These are phyloP conservation scores for Ctenochaetus hawaiiensis DNA, from an alignment of 2,797 vertebrate species.

Conservation along the genomic window DNA sequence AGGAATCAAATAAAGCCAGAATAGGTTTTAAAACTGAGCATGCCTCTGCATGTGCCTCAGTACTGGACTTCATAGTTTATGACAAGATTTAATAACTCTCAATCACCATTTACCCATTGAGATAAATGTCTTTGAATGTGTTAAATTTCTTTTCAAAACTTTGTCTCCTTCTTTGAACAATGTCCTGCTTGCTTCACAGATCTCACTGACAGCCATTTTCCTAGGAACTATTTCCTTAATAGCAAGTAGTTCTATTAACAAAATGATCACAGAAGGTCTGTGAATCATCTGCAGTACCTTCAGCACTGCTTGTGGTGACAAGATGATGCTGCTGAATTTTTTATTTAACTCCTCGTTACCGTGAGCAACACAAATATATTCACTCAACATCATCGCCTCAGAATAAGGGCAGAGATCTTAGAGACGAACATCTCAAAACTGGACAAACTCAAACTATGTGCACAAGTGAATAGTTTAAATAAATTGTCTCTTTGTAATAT, in stretches of 20 bases:
- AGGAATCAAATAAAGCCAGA: background rate
- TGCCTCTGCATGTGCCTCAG: background rate
- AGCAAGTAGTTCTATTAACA: too few relatives aligned
- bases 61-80: background rate
- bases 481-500: background rate
- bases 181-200: background rate
- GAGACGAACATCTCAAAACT: background rate
- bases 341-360: background rate
- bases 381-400: background rate
- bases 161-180: background rate
- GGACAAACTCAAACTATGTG: background rate
- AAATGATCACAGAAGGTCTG: background rate
- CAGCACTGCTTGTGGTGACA: background rate
- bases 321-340: background rate
- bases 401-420: background rate
- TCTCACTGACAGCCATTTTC: background rate
- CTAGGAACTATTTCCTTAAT: too few relatives aligned
- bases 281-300: background rate
- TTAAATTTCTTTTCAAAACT: background rate
- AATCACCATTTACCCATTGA: background rate
- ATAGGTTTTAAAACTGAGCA: background rate
- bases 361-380: background rate
- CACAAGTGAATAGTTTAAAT: background rate
- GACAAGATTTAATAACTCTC: background rate
- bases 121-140: background rate